Evolutionary conservation across 2,888 invertebrate genomes (phyloP).

Genomic region (Oeneis ivallda): DNA sequence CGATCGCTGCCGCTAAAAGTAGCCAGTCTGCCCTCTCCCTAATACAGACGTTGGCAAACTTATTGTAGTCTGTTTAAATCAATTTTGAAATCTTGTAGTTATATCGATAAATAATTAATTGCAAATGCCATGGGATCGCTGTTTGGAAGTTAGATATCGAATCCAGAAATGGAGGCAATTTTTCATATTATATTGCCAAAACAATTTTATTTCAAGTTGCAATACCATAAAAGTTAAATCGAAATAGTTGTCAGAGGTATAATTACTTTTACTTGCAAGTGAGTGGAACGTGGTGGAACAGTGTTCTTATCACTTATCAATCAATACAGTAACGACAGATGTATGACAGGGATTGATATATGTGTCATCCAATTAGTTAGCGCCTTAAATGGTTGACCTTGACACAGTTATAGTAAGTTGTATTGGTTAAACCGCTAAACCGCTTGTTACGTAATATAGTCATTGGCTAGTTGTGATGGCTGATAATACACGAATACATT

Average conservation of each 20-base stretch:
- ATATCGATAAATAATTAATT: background rate
- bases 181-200: background rate
- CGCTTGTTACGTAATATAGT: constrained; percentile 2
- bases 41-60: too few species aligned
- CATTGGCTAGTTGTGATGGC: background rate
- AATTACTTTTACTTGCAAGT: background rate
- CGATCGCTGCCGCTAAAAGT: too few species aligned
- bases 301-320: constrained; percentile 33
- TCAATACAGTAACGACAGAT: constrained; percentile 28
- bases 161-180: background rate
- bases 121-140: background rate
- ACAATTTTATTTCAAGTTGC: background rate
- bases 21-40: too few species aligned
- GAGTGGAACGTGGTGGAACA: constrained; percentile 2
- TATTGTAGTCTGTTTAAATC: too few species aligned
- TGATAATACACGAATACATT: background rate
- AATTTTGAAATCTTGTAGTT: background rate
- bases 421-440: too few species aligned
- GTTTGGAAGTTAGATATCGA: background rate
- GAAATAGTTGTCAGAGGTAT: background rate
- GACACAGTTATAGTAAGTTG: constrained; percentile 23
- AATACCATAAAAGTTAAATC: background rate
- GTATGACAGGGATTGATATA: constrained; percentile 28
- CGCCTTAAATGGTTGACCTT: constrained; percentile 29
- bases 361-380: constrained; percentile 34